Percentiles rank a stretch among this genome's conserved stretches.
phyloP scores from a whole-genome alignment of 35 echinoderm and acorn worm species.

The Apostichopus parvimensis region DNA sequence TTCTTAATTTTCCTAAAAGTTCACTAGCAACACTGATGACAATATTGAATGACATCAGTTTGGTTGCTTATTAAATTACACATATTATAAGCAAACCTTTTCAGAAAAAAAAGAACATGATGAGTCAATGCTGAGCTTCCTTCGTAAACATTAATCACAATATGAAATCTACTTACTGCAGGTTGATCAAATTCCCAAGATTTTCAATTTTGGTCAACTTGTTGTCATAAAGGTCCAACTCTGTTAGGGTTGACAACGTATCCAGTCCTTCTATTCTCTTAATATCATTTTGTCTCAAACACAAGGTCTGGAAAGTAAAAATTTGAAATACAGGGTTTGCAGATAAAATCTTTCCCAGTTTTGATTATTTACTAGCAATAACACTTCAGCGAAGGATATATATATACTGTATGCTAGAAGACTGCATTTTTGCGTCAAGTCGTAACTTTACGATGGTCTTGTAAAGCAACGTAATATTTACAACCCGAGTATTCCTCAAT shows the following conservation, averaged over 20 bases:
- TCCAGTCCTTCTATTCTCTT: constrained; percentile 85
- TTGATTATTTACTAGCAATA: no score
- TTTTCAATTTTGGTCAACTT: constrained; percentile 89
- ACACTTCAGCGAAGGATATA: no score
- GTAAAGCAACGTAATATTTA: not conserved
- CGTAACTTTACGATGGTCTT: not conserved
- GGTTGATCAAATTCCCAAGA: constrained; percentile 65
- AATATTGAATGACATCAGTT: not conserved
- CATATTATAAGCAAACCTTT: no score
- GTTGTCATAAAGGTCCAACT: constrained; percentile 94
- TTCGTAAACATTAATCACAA: not conserved
- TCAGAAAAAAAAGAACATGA: not conserved
- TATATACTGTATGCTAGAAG: no score
- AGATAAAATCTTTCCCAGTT: no score
- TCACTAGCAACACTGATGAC: not conserved
- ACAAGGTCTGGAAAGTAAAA: constrained; percentile 71
- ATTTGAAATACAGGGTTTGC: not conserved
- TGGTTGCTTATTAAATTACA: no score
- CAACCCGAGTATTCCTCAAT: no score
- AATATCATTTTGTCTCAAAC: constrained; percentile 92
- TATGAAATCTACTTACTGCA: constrained; percentile 44
- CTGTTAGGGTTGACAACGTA: constrained; percentile 73
- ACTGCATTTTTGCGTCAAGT: no score
- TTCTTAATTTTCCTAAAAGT: not conserved
- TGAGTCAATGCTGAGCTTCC: not conserved